Evolutionary conservation across 2,888 invertebrate species (phyloP).

Genomic region (Fissipunctia ypsillon): DNA sequence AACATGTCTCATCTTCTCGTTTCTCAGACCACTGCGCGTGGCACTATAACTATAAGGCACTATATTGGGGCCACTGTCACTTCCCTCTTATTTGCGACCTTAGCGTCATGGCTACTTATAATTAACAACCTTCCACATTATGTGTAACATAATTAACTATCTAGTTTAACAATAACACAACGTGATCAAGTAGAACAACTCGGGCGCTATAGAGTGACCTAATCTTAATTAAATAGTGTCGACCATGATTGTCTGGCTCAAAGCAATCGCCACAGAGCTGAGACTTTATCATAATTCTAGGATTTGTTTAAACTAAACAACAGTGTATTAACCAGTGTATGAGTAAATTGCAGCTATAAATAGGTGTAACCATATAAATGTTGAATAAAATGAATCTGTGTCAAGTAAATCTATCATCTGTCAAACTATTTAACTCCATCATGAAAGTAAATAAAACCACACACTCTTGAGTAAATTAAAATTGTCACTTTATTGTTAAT

Average conservation of each 20-base stretch:
- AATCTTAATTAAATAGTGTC: conserved; percentile 50
- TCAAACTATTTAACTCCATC: not conserved
- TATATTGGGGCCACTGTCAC: conserved; percentile 36
- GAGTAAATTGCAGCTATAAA: conserved; percentile 15
- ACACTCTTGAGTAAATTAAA: conserved; percentile 5
- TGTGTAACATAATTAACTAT: conserved; percentile 44
- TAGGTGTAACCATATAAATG: conserved; percentile 1
- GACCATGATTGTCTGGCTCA: conserved; percentile 36
- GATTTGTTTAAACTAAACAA: conserved; percentile 2
- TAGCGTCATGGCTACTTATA: conserved; percentile 24
- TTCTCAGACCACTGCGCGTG: not conserved
- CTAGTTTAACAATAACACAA: conserved; percentile 48
- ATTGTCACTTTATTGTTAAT: conserved; percentile 47
- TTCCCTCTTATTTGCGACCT: conserved; percentile 34
- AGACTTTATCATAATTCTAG: not conserved
- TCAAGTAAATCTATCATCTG: conserved; percentile 34
- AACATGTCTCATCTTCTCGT: not conserved
- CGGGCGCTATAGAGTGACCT: conserved; percentile 4
- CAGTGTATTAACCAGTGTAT: not conserved
- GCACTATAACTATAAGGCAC: too few species aligned
- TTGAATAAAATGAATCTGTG: conserved; percentile 42
- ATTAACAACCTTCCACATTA: conserved; percentile 31
- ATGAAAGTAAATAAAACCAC: conserved; percentile 46
- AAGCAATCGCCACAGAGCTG: conserved; percentile 8
- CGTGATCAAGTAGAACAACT: conserved; percentile 27